Base-by-base conservation (phyloP, 2,888 invertebrate species). In the Syrphus vitripennis region DNA sequence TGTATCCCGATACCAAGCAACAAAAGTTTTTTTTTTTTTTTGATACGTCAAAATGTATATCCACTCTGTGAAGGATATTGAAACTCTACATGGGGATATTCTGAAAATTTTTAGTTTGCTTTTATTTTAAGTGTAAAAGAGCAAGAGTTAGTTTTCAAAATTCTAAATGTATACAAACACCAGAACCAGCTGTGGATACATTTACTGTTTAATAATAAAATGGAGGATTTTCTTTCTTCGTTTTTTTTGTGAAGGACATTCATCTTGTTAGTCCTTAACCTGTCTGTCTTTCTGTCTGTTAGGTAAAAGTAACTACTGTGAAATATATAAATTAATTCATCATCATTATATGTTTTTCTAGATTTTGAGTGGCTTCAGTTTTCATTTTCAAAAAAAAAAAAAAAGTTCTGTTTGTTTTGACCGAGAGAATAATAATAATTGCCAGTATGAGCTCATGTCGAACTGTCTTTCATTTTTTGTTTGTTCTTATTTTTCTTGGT, bases 321-420 rank as follows among this genome's bases (percentile, higher is more conserved):
- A 31, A 50, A 40, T 50, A 45, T 21, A 63, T 70, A 34, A 59
- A 81, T 45, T 21, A 40, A 55, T 59, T 67, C 48, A 53, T 78
- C 37, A 50, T 37, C n/a, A 48, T 40, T 16, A 31, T 57, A 16
- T 31, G 19, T 4, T 19, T 14, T 4, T 12, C 21, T 57, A 21
- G 53, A n/a, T 50, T 61, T 26, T 48, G 50, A 67, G 50, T 29
- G 31, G 53, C 34, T 61, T 72, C 55, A 40, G 45, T 55, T 40
- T 63, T 70, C 26, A 57, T 24, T 37, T 53, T 26, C 9, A 14
- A 45, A n/a, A n/a, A n/a, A n/a, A n/a, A 21, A 4, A 71, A 16
- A 57, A 48, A 9, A 75, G 61, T 48, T 70, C 29, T 71, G 71
- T 71, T 71, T 78, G 55, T 71, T 78, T 78, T 78, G 63, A 53